Percentiles rank a stretch among this genome's conserved stretches.
Evolutionary conservation across 2,797 vertebrate genomes (phyloP).

Genomic region (Leptatherina wallacei): DNA sequence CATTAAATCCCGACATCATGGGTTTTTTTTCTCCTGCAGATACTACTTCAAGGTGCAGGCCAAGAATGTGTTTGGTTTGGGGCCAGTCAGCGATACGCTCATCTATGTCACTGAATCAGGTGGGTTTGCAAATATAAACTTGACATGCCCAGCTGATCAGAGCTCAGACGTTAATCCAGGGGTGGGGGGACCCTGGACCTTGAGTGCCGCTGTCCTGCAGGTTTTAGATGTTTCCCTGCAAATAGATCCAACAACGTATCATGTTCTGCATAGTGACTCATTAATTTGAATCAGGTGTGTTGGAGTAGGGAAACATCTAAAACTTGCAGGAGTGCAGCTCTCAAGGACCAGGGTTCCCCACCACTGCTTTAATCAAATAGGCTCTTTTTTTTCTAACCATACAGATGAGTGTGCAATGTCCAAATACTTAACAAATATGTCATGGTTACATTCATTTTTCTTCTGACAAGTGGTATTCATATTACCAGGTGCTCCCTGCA

Average conservation of each 20-base stretch:
- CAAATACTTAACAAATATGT: neutral
- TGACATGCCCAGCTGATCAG: slow-evolving; percentile 4
- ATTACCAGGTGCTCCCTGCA: slow-evolving; percentile 30
- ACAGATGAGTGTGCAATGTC: slow-evolving; percentile 6
- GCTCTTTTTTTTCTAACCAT: neutral
- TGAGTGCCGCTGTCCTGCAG: too few species aligned
- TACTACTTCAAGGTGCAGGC: slow-evolving; percentile 99
- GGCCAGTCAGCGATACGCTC: slow-evolving; percentile 92
- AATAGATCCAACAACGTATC: too few species aligned
- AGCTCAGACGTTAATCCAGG: slow-evolving; percentile 10
- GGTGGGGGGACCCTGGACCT: too few species aligned
- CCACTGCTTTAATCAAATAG: too few species aligned
- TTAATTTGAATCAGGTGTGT: too few species aligned
- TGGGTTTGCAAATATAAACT: slow-evolving; percentile 67
- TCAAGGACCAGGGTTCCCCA: too few species aligned
- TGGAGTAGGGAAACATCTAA: too few species aligned
- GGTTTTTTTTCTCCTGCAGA: slow-evolving; percentile 75
- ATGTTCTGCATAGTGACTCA: too few species aligned
- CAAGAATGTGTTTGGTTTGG: slow-evolving; percentile 93
- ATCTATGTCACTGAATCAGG: slow-evolving; percentile 97
- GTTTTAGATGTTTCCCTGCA: too few species aligned
- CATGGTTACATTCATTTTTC: neutral
- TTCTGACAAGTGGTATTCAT: neutral
- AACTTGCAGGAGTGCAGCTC: too few species aligned
- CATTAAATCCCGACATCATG: slow-evolving; percentile 29